phyloP scores from a whole-genome alignment of 2,888 invertebrate genomes.

The Paralinhomoeus sp. region DNA sequence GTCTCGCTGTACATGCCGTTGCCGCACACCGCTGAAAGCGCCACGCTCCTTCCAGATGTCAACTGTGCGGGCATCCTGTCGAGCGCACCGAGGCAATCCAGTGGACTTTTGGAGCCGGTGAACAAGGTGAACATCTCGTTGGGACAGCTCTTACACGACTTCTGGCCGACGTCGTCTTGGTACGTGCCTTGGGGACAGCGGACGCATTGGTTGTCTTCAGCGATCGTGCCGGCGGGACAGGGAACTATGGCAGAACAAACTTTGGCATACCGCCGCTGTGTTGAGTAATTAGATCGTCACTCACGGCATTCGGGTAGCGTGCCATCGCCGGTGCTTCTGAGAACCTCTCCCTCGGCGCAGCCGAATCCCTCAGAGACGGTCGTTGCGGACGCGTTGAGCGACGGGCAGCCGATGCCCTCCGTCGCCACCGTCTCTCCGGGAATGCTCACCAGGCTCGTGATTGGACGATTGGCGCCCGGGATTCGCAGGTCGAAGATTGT shows the following conservation, averaged over 20 bases:
- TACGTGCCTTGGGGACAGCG: conserved; percentile 70
- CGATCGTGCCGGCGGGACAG: conserved; percentile 84
- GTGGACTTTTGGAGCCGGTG: conserved; percentile 44
- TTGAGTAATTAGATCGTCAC: too few relatives aligned
- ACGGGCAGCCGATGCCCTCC: conserved; percentile 51
- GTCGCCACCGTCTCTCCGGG: conserved; percentile 16
- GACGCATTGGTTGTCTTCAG: conserved; percentile 64
- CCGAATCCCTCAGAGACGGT: conserved; percentile 67
- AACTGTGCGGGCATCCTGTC: not conserved
- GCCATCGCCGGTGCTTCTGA: conserved; percentile 53
- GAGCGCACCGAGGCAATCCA: conserved; percentile 13
- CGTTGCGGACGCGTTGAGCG: conserved; percentile 55
- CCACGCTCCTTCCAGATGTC: too few relatives aligned
- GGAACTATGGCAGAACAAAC: too few relatives aligned
- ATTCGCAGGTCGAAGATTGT: conserved; percentile 57
- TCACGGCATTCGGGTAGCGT: conserved; percentile 63
- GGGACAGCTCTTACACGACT: conserved; percentile 77
- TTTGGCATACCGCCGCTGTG: too few relatives aligned
- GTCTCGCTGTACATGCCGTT: conserved; percentile 86
- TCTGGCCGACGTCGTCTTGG: conserved; percentile 64
- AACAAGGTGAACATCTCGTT: conserved; percentile 59
- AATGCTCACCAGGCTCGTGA: conserved; percentile 13
- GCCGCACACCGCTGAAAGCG: conserved; percentile 54
- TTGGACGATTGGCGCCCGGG: conserved; percentile 14
- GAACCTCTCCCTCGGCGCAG: conserved; percentile 71